Percentiles rank a stretch among this genome's conserved stretches.
phyloP scores from a whole-genome alignment of 2,113 vertebrate species.

The Hemiprocne comata region DNA sequence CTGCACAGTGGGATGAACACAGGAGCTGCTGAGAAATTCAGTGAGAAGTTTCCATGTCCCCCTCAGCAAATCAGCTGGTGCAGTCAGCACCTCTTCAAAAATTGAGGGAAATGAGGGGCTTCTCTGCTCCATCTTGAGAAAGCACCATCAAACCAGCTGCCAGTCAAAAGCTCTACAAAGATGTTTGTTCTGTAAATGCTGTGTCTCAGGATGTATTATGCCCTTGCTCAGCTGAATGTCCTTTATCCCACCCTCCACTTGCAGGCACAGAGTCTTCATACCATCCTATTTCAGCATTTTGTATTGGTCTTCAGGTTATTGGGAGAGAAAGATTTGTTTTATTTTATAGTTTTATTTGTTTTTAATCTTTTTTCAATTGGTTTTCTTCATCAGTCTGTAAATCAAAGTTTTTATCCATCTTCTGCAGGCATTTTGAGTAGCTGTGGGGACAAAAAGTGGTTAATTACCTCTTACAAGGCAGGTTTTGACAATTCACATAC shows the following conservation, averaged over 20 bases:
- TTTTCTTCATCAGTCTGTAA: background rate
- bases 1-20: background rate
- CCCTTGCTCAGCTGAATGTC: background rate
- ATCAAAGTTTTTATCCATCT: background rate
- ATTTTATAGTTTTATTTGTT: background rate
- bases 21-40: background rate
- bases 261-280: background rate
- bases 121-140: background rate
- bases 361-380: background rate
- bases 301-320: background rate
- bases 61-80: background rate
- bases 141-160: background rate
- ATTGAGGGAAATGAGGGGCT: fast-evolving
- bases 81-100: background rate
- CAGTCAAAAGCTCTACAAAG: background rate
- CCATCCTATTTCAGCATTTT: background rate
- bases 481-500: background rate
- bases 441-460: background rate
- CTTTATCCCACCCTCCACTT: background rate
- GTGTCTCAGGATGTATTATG: background rate
- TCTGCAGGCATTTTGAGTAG: background rate
- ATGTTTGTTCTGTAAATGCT: fast-evolving
- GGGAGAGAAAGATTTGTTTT: background rate
- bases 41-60: background rate
- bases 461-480: background rate